Base-by-base conservation (phyloP, 2,113 vertebrate species). In the Parotia lawesii region DNA sequence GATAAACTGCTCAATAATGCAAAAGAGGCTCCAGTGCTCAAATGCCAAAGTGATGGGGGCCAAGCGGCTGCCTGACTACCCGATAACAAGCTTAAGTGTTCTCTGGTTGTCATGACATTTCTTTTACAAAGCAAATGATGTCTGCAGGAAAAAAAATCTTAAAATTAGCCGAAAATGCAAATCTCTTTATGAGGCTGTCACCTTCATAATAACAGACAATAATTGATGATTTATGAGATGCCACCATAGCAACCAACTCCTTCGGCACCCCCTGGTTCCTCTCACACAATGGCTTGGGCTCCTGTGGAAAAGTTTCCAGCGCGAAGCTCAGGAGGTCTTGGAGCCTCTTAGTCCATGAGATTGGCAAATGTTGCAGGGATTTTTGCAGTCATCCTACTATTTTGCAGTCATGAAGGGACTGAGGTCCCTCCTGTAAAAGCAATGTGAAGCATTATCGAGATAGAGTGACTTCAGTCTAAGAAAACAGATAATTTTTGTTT, bases 201-300 rank as follows among this genome's bases (percentile, higher is more conserved):
- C 96, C 93, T 96, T 96, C 95, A 95, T 97, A 98, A 97, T 97
- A 97, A 97, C 96, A 97, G 97, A 97, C 94, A 98, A 97, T 98
- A 98, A 98, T 96, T 97, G 97, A 97, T 98, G 98, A 98, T 98
- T 98, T 98, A 98, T 98, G 97, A 97, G 97, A 96, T 97, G 96
- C 95, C 97, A 95, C 97, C 97, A 97, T 98, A 96, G 97, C 96
- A 98, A 98, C 97, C 95, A 89, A 87, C 81, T 97, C 96, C 97
- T 97, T 95, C 2, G 58, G 94, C 96, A 94, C 95, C 92, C 97
- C 91, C 92, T 95, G 94, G 96, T 93, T 96, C 94, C 88, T 94
- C 95, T 96, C 93, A 75, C 69, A 95, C 89, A 87, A 96, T 87
- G 79, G 19, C 86, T 93, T 28, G 45, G 89, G 74, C 69, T 93